Evolutionary conservation across 2,888 invertebrate species (phyloP), one percentile per base, ranked within the genome.

Genomic region (Ceriagrion tenellum): DNA sequence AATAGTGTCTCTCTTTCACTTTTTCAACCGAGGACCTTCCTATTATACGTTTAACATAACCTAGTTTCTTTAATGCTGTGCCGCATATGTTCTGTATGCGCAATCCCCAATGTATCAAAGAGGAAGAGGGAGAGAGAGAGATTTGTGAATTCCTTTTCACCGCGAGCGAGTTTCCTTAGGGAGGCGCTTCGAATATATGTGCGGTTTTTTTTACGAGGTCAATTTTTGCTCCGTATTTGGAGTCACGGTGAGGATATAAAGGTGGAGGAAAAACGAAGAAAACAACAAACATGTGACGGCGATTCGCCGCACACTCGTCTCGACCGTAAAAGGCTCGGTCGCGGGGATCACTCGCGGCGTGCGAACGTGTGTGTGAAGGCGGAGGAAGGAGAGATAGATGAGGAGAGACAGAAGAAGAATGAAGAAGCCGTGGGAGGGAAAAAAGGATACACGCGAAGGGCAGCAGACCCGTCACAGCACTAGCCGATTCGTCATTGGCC

Each of bases 161-260:
- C 10, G 69, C 2, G 69, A 69, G 69, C 8, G 69, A 20, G 69
- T 69, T 23, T 69, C n/a, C n/a, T n/a, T 26, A 26, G 69, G 69
- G 69, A 20, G 69, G 69, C 69, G 26, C 69, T 69, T 69, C 26
- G 23, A 69, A 69, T 69, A 69, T n/a, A 69, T 69, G n/a, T 12
- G 69, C 18, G 4, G 47, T n/a, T 69, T 69, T 69, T 69, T 69
- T 69, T n/a, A 69, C 69, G 69, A 69, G 69, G n/a, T 69, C 69
- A 69, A 69, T 69, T 69, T 69, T 69, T 69, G 69, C 69, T 69
- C 69, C 69, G 69, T 69, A 69, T 69, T n/a, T 69, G 69, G 69
- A 69, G 69, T 26, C 69, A 20, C 26, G 3, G 26, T 10, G 69
- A 69, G 69, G n/a, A 69, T 47, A 47, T 2, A 26, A 6, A 69